Conservation (phyloP, 2,113 vertebrate genomes). For the Psilopsiagon aymara region DNA sequence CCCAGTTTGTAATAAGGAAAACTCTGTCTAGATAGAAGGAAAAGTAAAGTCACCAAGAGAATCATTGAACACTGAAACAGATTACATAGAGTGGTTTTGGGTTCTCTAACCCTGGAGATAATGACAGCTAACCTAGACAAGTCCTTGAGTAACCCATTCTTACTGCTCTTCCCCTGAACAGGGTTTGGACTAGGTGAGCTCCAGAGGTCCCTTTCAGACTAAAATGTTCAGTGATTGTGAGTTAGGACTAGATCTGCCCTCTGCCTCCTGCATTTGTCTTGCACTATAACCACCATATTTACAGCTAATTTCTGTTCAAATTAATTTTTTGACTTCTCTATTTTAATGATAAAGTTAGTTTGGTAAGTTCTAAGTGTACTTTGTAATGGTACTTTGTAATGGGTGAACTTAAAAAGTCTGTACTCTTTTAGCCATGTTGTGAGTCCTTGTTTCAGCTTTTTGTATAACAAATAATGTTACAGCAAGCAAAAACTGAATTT, state of each 20-base stretch:
- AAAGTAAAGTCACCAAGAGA: neutral
- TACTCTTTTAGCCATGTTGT: neutral
- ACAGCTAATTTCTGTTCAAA: neutral
- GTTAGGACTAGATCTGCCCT: neutral
- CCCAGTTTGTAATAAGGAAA: neutral
- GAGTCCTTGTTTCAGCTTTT: neutral
- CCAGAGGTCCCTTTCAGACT: neutral
- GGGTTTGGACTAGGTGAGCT: neutral
- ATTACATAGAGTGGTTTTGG: accelerated
- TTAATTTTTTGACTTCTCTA: neutral
- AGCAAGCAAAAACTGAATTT: neutral
- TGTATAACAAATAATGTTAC: neutral
- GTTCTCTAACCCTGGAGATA: neutral
- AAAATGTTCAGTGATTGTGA: neutral
- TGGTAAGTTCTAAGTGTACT: neutral
- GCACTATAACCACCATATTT: neutral
- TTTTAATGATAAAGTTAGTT: neutral
- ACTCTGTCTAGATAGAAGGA: neutral
- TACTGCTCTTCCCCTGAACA: neutral
- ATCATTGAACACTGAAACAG: neutral
- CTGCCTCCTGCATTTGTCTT: neutral
- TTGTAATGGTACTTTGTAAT: neutral
- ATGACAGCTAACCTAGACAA: neutral
- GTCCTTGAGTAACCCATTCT: neutral
- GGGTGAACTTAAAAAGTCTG: neutral